Evolutionary conservation across 1,140 invertebrate genomes (phyloP).

Genomic region (Pogonomyrmex californicus): DNA sequence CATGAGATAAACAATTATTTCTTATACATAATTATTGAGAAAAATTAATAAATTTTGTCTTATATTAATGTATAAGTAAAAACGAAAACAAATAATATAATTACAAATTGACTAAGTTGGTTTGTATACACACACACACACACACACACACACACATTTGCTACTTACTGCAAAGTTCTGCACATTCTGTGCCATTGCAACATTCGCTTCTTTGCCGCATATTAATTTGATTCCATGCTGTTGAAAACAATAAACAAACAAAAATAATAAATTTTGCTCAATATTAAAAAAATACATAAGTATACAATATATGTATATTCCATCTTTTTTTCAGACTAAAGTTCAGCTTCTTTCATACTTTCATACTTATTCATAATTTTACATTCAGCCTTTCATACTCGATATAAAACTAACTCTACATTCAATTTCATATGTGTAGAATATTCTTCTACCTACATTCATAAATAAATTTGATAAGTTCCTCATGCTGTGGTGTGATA

Average conservation of each 20-base stretch:
- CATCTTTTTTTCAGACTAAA: slow-evolving; percentile 13
- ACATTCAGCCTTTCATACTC: not conserved
- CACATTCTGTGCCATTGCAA: slow-evolving; percentile 78
- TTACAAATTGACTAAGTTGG: slow-evolving; percentile 1
- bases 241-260: slow-evolving; percentile 53
- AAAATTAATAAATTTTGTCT: not conserved
- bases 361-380: not conserved
- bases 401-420: not conserved
- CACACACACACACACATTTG: too few species aligned
- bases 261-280: slow-evolving; percentile 23
- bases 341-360: not conserved
- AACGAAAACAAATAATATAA: not conserved
- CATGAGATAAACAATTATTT: not conserved
- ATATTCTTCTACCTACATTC: slow-evolving; percentile 88
- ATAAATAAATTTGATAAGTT: slow-evolving; percentile 92
- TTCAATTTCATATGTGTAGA: not conserved
- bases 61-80: not conserved
- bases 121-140: too few species aligned
- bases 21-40: not conserved
- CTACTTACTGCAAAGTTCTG: slow-evolving; percentile 78
- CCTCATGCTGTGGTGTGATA: slow-evolving; percentile 91
- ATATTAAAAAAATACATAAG: slow-evolving; percentile 32
- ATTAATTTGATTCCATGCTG: slow-evolving; percentile 84
- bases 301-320: not conserved
- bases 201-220: slow-evolving; percentile 76